Conservation (phyloP, 2,113 vertebrate species). For the Dromiciops gliroides region DNA sequence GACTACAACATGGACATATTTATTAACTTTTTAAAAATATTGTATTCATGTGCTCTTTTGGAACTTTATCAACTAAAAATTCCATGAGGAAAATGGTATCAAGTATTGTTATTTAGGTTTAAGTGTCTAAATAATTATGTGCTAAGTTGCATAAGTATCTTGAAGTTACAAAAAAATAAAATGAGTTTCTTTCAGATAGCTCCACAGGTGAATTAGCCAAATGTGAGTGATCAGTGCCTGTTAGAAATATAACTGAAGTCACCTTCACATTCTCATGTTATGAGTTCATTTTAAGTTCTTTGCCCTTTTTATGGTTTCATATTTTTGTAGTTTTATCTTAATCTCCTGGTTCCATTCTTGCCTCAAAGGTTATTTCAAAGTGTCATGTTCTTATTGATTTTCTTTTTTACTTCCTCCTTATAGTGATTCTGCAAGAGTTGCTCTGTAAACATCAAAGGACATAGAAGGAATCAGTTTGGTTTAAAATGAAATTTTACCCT, state of each 20-base stretch:
- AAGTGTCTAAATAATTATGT: slow-evolving; percentile 22
- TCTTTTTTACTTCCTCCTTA: slow-evolving; percentile 71
- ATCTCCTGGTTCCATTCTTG: slow-evolving; percentile 68
- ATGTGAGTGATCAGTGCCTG: background rate
- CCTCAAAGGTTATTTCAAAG: slow-evolving; percentile 71
- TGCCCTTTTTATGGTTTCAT: slow-evolving; percentile 52
- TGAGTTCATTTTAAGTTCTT: slow-evolving; percentile 9
- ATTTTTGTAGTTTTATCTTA: slow-evolving; percentile 62
- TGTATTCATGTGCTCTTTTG: background rate
- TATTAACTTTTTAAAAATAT: background rate
- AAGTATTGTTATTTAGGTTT: background rate
- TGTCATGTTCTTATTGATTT: slow-evolving; percentile 73
- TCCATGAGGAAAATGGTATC: slow-evolving; percentile 9
- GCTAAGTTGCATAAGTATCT: background rate
- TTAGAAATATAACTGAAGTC: slow-evolving; percentile 38
- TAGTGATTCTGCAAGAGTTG: slow-evolving; percentile 68
- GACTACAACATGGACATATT: background rate
- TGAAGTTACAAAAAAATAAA: background rate
- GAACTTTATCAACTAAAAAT: background rate
- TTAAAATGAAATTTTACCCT: slow-evolving; percentile 73
- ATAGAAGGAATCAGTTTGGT: slow-evolving; percentile 70
- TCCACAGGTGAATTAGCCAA: background rate
- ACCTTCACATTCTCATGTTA: background rate
- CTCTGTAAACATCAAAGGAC: slow-evolving; percentile 75
- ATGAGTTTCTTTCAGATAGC: slow-evolving; percentile 51